A percentile compares a stretch with the other conserved stretches of the same genome.
Conservation (phyloP, 2,888 invertebrate genomes). For the Entomobrya multifasciata region DNA sequence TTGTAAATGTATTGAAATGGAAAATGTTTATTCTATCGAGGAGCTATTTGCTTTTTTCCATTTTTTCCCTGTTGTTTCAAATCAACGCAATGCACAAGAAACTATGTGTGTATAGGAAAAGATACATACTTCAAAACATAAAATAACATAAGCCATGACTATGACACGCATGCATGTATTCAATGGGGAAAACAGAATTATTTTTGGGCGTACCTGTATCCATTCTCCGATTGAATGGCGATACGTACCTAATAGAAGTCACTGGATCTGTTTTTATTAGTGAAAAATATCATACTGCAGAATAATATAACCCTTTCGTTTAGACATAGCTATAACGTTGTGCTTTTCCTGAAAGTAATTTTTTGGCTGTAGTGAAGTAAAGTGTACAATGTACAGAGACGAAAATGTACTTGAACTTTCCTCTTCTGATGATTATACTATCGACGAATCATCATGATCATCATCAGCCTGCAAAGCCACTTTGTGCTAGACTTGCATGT, state of each 20-base stretch:
- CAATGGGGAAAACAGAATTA: not conserved
- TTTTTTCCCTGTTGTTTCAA: not conserved
- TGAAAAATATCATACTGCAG: constrained; percentile 30
- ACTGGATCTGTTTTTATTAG: constrained; percentile 47
- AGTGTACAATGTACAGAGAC: constrained; percentile 31
- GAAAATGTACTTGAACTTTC: constrained; percentile 55
- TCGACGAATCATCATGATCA: constrained; percentile 12
- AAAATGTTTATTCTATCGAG: constrained; percentile 50
- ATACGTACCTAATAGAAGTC: not conserved
- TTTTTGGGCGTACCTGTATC: not conserved
- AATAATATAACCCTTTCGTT: not conserved
- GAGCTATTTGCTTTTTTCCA: constrained; percentile 6
- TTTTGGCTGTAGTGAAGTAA: not conserved
- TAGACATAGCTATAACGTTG: too few relatives aligned
- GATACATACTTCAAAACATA: constrained; percentile 15
- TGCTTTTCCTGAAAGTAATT: too few relatives aligned
- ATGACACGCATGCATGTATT: not conserved
- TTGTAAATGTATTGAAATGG: constrained; percentile 38
- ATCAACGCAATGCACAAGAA: not conserved
- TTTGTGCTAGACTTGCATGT: not conserved
- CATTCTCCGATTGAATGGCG: not conserved
- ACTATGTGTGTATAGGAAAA: not conserved
- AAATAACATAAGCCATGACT: not conserved
- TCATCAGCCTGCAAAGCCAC: not conserved
- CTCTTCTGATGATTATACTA: constrained; percentile 28